Base-by-base conservation (phyloP, 2,797 vertebrate species). In the Coccyzus lansbergi region DNA sequence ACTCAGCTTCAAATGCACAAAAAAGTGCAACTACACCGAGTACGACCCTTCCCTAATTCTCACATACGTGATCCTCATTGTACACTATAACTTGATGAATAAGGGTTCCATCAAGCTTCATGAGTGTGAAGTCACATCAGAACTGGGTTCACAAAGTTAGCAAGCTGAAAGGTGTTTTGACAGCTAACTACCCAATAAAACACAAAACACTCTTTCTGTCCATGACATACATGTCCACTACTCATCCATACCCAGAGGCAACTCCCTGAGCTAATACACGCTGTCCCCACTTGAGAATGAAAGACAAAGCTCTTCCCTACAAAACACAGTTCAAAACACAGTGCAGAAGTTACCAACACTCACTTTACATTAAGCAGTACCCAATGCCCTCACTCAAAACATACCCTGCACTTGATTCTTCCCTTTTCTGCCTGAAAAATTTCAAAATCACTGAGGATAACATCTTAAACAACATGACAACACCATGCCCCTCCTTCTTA, bases 241-340 rank as follows among this genome's bases (percentile, higher is more conserved):
- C 46, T 56, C 53, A 77, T 19, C 9, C 44, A 17, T 28, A 56
- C 4, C 4, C 19, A n/a, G 22, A 18, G 11, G 3, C 16, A 60
- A 4, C 4, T 75, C 58, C 36, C 7, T 7, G 34, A 65, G 18
- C 9, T n/a, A 34, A 64, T 33, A 33, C 3, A 24, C 12, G 9
- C 16, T 51, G 24, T 38, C 59, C 68, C 70, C 71, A 33, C 46
- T 60, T 71, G 72, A 49, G 34, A 67, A 29, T 44, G 33, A 63
- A 90, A 28, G 40, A 88, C 46, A 83, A 88, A 48, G 18, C 4
- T 55, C 19, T 77, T 93, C 34, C 34, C 69, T 80, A 83, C 71
- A 58, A 88, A 91, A 80, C 64, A 20, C 4, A 86, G 44, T 60
- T 60, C 34, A 83, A 91, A 83, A 34, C 4, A 2, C 24, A 19